Percentiles rank a stretch among this genome's conserved stretches.
Conservation (phyloP, 2,888 invertebrate species). For the Pristionchus entomophagus region DNA sequence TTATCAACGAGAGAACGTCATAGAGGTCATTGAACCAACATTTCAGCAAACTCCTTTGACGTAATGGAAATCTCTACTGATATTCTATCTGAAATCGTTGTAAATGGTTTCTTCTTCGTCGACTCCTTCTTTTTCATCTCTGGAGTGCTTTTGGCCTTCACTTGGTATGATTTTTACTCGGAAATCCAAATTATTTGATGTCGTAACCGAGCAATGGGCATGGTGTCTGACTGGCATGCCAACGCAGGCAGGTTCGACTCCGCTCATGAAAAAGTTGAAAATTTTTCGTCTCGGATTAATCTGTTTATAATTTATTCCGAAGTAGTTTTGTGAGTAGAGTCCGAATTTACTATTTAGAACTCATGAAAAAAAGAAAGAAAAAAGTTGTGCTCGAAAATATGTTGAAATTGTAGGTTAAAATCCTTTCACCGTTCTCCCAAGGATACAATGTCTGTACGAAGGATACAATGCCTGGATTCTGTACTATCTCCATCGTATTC, state of each 20-base stretch:
- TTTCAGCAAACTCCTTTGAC: slow-evolving; percentile 50
- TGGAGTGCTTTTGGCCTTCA: slow-evolving; percentile 53
- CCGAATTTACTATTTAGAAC: too few relatives aligned
- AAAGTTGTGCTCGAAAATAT: neutral
- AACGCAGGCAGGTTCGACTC: too few relatives aligned
- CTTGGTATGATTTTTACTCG: neutral
- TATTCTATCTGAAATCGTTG: slow-evolving; percentile 51
- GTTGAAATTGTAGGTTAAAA: slow-evolving; percentile 53
- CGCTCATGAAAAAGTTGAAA: too few relatives aligned
- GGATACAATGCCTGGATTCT: slow-evolving; percentile 54
- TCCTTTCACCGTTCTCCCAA: slow-evolving; percentile 34
- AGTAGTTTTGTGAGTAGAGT: too few relatives aligned
- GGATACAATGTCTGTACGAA: slow-evolving; percentile 23
- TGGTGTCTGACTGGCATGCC: too few relatives aligned
- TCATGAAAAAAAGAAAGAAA: too few relatives aligned
- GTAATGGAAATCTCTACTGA: slow-evolving; percentile 33
- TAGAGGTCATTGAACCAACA: neutral
- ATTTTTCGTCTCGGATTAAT: too few relatives aligned
- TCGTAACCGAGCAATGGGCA: too few relatives aligned
- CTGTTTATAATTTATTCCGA: too few relatives aligned
- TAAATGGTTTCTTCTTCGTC: slow-evolving; percentile 56
- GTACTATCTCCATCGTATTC: slow-evolving; percentile 54
- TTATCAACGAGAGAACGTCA: too few relatives aligned
- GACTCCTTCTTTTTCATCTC: slow-evolving; percentile 63
- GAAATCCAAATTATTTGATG: neutral